Percentiles rank a stretch among this genome's conserved stretches.
Conservation (phyloP, 2,888 invertebrate species). For the Endomychus coccineus region DNA sequence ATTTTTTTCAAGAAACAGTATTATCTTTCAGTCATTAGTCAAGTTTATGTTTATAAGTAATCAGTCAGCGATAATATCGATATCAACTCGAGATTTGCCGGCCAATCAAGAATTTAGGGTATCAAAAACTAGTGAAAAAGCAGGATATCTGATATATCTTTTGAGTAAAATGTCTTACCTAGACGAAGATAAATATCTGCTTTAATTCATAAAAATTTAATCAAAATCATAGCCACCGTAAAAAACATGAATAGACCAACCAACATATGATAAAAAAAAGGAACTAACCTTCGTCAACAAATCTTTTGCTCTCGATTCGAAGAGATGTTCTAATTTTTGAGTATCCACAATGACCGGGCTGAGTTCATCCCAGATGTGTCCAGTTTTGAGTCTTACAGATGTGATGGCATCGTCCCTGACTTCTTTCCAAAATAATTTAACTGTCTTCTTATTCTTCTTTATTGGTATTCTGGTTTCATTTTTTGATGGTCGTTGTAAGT, state of each 20-base stretch:
- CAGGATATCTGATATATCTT: no score
- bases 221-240: not conserved
- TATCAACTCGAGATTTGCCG: no score
- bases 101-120: no score
- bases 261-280: constrained; percentile 9
- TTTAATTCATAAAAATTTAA: no score
- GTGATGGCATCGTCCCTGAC: constrained; percentile 71
- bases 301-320: constrained; percentile 95
- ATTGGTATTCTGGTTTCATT: constrained; percentile 47
- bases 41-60: no score
- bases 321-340: constrained; percentile 89
- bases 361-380: constrained; percentile 88
- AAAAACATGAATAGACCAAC: constrained; percentile 14
- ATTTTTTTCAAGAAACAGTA: no score
- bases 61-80: no score
- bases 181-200: no score
- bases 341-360: constrained; percentile 80
- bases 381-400: constrained; percentile 48
- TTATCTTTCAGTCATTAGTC: no score
- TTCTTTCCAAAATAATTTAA: constrained; percentile 97
- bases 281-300: constrained; percentile 77
- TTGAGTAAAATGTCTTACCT: no score
- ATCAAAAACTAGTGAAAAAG: no score
- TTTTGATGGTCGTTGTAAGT: constrained; percentile 30
- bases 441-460: constrained; percentile 90